Evolutionary conservation across 2,797 vertebrate genomes (phyloP), one percentile per base, ranked within the genome.

Genomic region (Melanotaenia parkinsoni): DNA sequence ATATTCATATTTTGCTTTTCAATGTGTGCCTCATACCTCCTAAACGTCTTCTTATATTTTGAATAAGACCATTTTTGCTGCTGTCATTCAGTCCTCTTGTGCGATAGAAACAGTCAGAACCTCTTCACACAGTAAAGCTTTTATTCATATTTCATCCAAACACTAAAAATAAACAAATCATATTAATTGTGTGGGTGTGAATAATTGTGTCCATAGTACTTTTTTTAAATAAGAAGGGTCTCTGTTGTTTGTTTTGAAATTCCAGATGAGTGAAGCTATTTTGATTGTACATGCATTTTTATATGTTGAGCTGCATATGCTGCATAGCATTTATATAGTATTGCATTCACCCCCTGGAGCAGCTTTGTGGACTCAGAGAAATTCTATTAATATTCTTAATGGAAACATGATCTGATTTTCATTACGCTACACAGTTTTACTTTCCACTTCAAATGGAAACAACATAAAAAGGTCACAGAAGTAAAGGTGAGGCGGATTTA

Each of bases 401-500:
- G 58, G 70, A 37, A 74, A 20, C 33, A 58, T 72, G 43, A 77
- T 85, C 79, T 80, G 26, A 76, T 82, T 75, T 74, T 58, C 62
- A 63, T 70, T 74, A 84, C 73, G 50, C 54, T 45, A 37, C 67
- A 10, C 30, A 74, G 71, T 76, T 71, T 71, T 64, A 45, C 56
- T 76, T 76, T 86, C 50, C 56, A 71, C 61, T 71, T 81, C 58
- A 74, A 78, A 71, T 69, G 59, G 72, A 76, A 58, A 26, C 28
- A 35, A 43, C 58, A 61, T 62, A 67, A 76, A 75, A 85, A 76
- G 60, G 71, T 62, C 69, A 51, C 22, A 1, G 28, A 65, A 72
- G 16, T 76, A 77, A 79, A 90, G 83, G 81, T 89, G 76, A 20
- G 32, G 24, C 38, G 75, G 77, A 89, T 83, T 81, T 82, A 65